Evolutionary conservation across 2,888 invertebrate species (phyloP).

Genomic region (Calliscelio sp.): DNA sequence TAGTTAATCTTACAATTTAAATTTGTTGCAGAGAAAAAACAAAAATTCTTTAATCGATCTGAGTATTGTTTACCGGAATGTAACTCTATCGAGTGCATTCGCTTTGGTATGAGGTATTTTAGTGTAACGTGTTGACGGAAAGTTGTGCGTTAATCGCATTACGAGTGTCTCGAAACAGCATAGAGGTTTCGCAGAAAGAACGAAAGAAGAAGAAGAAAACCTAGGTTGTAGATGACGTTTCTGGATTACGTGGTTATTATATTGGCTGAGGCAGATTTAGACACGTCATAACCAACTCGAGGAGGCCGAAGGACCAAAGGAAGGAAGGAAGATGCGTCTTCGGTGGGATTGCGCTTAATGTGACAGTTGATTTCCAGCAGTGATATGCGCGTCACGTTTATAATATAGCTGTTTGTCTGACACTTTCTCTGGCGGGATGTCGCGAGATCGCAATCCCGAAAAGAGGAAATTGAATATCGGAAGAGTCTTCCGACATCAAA

Average conservation of each 20-base stretch:
- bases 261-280: conserved; percentile 15
- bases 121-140: conserved; percentile 38
- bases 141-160: conserved; percentile 42
- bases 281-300: conserved; percentile 10
- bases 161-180: conserved; percentile 36
- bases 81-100: background rate
- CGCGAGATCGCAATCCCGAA: conserved; percentile 33
- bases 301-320: conserved; percentile 14
- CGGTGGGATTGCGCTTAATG: conserved; percentile 51
- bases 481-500: conserved; percentile 51
- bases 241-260: conserved; percentile 22
- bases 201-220: background rate
- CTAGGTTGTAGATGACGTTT: background rate
- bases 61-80: no score
- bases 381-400: conserved; percentile 53
- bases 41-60: no score
- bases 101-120: conserved; percentile 31
- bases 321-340: conserved; percentile 18
- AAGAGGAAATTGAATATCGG: conserved; percentile 68
- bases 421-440: conserved; percentile 39
- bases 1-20: no score
- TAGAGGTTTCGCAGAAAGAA: background rate
- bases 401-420: conserved; percentile 64
- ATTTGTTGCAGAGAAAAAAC: no score
- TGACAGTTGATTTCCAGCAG: conserved; percentile 60